Evolutionary conservation across 2,113 vertebrate species (phyloP).

Genomic region (Columba janthina): DNA sequence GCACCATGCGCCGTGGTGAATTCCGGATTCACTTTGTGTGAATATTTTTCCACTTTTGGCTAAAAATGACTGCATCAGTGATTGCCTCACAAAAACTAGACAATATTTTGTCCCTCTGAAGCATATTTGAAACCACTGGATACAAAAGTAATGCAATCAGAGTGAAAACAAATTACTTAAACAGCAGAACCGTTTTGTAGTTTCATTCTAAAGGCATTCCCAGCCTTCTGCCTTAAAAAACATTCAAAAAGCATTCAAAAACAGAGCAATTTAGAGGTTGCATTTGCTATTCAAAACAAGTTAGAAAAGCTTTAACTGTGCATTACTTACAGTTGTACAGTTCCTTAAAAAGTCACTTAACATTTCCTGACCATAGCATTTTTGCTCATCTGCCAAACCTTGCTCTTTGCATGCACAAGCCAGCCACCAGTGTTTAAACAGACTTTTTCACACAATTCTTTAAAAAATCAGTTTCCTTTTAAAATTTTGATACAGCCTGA

Average conservation of each 20-base stretch:
- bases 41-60: background rate
- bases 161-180: conserved; percentile 26
- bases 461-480: conserved; percentile 1
- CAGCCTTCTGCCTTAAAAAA: background rate
- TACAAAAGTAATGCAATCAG: conserved; percentile 13
- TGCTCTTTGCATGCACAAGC: background rate
- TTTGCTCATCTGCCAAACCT: background rate
- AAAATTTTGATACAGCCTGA: background rate
- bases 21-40: background rate
- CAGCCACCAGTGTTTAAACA: background rate
- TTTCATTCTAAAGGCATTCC: background rate
- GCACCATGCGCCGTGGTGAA: background rate
- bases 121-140: background rate
- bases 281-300: background rate
- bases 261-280: background rate
- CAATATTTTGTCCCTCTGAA: background rate
- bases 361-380: background rate
- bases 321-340: background rate
- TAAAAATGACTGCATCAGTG: background rate
- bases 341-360: background rate
- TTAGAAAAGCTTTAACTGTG: background rate
- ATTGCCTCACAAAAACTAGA: background rate
- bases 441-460: background rate
- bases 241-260: background rate
- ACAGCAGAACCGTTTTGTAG: background rate